phyloP scores from a whole-genome alignment of 1,140 invertebrate genomes.

The Drosophila chauvacae region DNA sequence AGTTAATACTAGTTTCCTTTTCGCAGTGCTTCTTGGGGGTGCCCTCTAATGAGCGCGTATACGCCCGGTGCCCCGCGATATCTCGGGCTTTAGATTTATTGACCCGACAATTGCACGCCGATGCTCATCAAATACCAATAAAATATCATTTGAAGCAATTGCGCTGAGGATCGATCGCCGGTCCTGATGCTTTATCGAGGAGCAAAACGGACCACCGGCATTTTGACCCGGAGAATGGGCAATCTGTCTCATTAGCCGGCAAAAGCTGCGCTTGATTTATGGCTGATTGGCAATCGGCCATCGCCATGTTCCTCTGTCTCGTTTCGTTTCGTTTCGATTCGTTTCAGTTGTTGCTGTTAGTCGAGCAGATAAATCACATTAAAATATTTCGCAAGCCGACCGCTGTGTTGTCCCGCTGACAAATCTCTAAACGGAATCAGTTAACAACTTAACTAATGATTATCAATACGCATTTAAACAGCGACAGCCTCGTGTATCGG shows the following conservation, averaged over 20 bases:
- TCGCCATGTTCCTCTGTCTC: slow-evolving; percentile 27
- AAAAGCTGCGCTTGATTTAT: slow-evolving; percentile 72
- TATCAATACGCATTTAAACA: slow-evolving; percentile 74
- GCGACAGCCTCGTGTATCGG: slow-evolving; percentile 39
- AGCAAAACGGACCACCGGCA: slow-evolving; percentile 38
- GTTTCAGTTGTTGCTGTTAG: slow-evolving; percentile 31
- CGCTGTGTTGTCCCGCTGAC: slow-evolving; percentile 54
- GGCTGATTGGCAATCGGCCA: slow-evolving; percentile 9
- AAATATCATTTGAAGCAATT: slow-evolving; percentile 80
- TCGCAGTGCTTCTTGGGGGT: slow-evolving; percentile 3
- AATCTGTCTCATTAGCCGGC: slow-evolving; percentile 79
- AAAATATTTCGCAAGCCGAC: slow-evolving; percentile 66
- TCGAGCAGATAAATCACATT: slow-evolving; percentile 75
- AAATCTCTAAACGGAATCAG: slow-evolving; percentile 79
- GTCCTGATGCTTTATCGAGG: slow-evolving; percentile 14
- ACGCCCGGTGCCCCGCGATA: not conserved
- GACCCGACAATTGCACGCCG: slow-evolving; percentile 64
- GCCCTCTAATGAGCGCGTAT: slow-evolving; percentile 59
- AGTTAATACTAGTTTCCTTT: not conserved
- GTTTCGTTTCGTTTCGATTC: slow-evolving; percentile 13
- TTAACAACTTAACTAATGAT: slow-evolving; percentile 83
- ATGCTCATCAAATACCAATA: slow-evolving; percentile 79
- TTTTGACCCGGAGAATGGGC: slow-evolving; percentile 43
- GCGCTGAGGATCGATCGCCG: slow-evolving; percentile 14
- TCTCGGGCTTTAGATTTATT: slow-evolving; percentile 58